These are phyloP conservation scores for Syritta pipiens DNA, from an alignment of 2,888 invertebrate genomes.

Conservation along the genomic window DNA sequence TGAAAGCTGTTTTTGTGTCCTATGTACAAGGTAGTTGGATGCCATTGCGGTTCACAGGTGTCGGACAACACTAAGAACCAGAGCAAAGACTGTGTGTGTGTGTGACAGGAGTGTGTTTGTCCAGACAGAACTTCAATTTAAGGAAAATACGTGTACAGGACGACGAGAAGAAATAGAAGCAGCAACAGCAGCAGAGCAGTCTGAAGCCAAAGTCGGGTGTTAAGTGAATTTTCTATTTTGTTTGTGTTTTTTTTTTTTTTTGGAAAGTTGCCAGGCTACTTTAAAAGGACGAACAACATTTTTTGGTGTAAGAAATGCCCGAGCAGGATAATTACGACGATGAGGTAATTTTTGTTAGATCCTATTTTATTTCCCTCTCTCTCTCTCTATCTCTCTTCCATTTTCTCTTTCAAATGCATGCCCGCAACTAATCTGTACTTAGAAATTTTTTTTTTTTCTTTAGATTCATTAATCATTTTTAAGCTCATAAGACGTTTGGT, in stretches of 20 bases:
- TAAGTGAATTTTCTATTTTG: constrained; percentile 43
- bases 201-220: constrained; percentile 40
- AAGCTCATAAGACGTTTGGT: no score
- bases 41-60: constrained; percentile 50
- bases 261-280: constrained; percentile 4
- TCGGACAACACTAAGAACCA: constrained; percentile 41
- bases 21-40: constrained; percentile 43
- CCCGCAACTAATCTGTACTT: no score
- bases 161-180: background rate
- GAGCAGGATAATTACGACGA: constrained; percentile 80
- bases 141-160: background rate
- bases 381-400: background rate
- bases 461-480: no score
- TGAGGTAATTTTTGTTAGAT: constrained; percentile 76
- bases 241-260: constrained; percentile 10
- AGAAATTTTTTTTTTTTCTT: no score
- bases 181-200: no score
- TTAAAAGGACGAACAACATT: constrained; percentile 41
- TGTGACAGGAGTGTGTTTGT: background rate
- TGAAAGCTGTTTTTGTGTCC: constrained; percentile 45
- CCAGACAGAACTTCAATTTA: constrained; percentile 10
- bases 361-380: constrained; percentile 15
- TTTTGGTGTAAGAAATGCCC: constrained; percentile 75
- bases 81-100: constrained; percentile 10
- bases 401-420: constrained; percentile 6